Evolutionary conservation across 2,888 invertebrate species (phyloP).

Genomic region (Megamerina dolium): DNA sequence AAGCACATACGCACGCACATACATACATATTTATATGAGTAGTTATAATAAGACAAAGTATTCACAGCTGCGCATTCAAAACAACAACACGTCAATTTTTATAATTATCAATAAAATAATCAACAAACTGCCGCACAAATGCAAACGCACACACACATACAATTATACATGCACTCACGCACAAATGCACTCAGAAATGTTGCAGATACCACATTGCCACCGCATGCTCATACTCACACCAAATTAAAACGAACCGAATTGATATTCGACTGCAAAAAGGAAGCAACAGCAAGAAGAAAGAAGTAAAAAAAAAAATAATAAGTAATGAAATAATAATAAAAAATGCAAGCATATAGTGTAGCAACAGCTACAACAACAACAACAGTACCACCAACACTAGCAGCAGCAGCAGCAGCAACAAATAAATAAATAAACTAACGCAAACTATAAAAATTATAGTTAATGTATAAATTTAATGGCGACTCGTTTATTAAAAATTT

Average conservation of each 20-base stretch:
- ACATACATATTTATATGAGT: background rate
- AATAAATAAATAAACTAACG: slow-evolving; percentile 12
- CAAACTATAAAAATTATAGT: slow-evolving; percentile 36
- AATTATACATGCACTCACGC: no score
- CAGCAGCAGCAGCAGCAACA: slow-evolving; percentile 1
- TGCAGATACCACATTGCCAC: no score
- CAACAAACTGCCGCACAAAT: slow-evolving; percentile 7
- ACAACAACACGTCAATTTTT: slow-evolving; percentile 6
- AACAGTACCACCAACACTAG: slow-evolving; percentile 3
- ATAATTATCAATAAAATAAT: slow-evolving; percentile 13
- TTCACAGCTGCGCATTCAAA: background rate
- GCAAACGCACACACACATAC: no score
- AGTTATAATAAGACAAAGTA: slow-evolving; percentile 4
- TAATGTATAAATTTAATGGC: slow-evolving; percentile 50
- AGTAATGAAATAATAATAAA: background rate
- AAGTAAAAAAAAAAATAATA: slow-evolving; percentile 4
- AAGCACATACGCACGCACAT: background rate
- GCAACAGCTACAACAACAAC: slow-evolving; percentile 1
- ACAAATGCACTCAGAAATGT: no score
- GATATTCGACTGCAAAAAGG: slow-evolving; percentile 10
- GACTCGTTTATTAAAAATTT: slow-evolving; percentile 50
- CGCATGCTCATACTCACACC: no score
- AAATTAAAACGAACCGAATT: no score
- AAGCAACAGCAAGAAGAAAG: background rate
- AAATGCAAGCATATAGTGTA: background rate